A percentile compares a stretch with the other conserved stretches of the same genome.
Evolutionary conservation across 35 echinoderm and acorn worm genomes (phyloP).

Genomic region (Strongylocentrotus purpuratus): DNA sequence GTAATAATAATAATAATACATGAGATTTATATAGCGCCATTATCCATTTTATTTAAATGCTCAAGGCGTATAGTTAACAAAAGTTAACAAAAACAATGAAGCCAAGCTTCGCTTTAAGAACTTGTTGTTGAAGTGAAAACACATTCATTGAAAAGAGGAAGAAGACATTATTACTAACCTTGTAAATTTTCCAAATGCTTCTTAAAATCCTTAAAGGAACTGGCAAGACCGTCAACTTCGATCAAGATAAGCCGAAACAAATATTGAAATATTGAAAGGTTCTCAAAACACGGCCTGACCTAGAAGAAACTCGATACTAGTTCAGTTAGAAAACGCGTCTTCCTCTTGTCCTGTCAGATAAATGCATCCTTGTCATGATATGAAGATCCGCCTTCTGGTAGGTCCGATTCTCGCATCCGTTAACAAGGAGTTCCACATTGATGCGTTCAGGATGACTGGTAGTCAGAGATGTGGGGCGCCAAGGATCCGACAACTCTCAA

Average conservation of each 20-base stretch:
- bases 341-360: background rate
- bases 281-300: background rate
- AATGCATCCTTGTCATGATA: background rate
- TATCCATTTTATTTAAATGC: too few species aligned
- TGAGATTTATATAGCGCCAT: too few species aligned
- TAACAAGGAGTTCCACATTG: background rate
- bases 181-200: background rate
- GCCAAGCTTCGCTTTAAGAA: too few species aligned
- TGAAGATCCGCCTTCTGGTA: background rate
- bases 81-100: background rate
- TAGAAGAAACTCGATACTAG: background rate
- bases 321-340: background rate
- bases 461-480: background rate
- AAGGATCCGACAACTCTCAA: background rate
- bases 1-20: too few species aligned
- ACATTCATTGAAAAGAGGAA: background rate
- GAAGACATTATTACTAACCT: background rate
- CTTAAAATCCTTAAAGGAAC: background rate
- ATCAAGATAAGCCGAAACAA: background rate
- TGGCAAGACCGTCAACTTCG: background rate
- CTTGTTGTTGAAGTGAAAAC: too few species aligned
- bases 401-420: background rate
- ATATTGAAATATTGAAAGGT: background rate
- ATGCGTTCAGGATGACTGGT: background rate
- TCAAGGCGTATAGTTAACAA: too few species aligned